A percentile compares a stretch with the other conserved stretches of the same genome.
Evolutionary conservation across 2,888 invertebrate species (phyloP).

Genomic region (Machimus atricapillus): DNA sequence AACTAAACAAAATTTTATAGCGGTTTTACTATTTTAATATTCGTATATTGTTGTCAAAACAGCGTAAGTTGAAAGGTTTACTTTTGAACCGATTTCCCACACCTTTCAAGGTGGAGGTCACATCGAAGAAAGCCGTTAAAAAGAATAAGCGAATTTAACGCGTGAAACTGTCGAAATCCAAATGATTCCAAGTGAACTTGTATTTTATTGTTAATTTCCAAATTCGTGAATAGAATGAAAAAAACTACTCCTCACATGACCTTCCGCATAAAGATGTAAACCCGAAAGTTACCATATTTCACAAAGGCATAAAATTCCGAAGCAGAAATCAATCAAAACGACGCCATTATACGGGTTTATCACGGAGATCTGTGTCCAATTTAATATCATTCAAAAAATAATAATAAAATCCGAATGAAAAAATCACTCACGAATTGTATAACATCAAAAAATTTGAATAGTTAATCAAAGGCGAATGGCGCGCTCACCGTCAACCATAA

Average conservation of each 20-base stretch:
- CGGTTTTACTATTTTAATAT: not conserved
- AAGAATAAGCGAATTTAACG: not conserved
- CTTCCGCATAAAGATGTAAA: not conserved
- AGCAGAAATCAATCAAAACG: slow-evolving; percentile 28
- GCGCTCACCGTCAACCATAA: not conserved
- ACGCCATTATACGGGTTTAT: slow-evolving; percentile 13
- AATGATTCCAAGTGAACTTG: not conserved
- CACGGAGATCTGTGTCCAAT: slow-evolving; percentile 28
- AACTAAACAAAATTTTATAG: not conserved
- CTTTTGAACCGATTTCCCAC: not conserved
- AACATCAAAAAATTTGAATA: slow-evolving; percentile 30
- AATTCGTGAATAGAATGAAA: not conserved
- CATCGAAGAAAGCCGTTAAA: not conserved
- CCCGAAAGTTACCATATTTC: slow-evolving; percentile 5
- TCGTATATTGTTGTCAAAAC: not conserved
- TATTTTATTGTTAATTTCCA: not conserved
- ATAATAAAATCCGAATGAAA: not conserved
- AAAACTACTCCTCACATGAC: not conserved
- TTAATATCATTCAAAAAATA: slow-evolving; percentile 7
- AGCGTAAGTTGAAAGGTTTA: not conserved
- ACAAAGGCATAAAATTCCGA: not conserved
- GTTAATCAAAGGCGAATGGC: slow-evolving; percentile 28
- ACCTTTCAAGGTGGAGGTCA: not conserved
- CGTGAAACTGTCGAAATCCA: not conserved
- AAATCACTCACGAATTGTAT: slow-evolving; percentile 14